Evolutionary conservation across 2,797 vertebrate species (phyloP).

Genomic region (Sibirionetta formosa): DNA sequence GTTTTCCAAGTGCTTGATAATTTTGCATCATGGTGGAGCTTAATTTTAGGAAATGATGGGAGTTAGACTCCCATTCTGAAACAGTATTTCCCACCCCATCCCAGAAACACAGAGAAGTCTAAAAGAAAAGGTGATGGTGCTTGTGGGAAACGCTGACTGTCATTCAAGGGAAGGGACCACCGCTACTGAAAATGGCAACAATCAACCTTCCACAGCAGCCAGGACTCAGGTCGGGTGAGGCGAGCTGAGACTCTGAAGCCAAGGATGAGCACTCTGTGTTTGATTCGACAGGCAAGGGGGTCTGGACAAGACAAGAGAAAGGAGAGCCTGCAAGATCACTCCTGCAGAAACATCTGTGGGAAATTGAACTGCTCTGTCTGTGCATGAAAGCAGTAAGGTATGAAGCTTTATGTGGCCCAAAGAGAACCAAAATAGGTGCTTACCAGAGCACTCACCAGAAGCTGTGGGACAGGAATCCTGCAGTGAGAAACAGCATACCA

Average conservation of each 20-base stretch:
- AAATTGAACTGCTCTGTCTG: accelerated
- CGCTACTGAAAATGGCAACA: neutral
- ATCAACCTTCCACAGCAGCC: accelerated
- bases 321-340: neutral
- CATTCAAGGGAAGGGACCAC: neutral
- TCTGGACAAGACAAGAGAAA: neutral
- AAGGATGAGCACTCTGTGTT: neutral
- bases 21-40: neutral
- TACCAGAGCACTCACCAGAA: accelerated
- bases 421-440: neutral
- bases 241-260: neutral
- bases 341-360: neutral
- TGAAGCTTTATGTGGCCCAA: accelerated
- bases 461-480: neutral
- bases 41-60: neutral
- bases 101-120: accelerated
- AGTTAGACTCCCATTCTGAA: neutral
- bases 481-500: accelerated
- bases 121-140: neutral
- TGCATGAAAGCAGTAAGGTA: accelerated
- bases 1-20: neutral
- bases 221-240: neutral
- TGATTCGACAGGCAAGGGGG: neutral
- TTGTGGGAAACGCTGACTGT: neutral
- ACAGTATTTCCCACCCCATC: neutral